Percentiles rank a stretch among this genome's conserved stretches.
These are phyloP conservation scores for Epizoanthus ramosus DNA, from an alignment of 92 coral and sea anemone species.

Conservation along the genomic window DNA sequence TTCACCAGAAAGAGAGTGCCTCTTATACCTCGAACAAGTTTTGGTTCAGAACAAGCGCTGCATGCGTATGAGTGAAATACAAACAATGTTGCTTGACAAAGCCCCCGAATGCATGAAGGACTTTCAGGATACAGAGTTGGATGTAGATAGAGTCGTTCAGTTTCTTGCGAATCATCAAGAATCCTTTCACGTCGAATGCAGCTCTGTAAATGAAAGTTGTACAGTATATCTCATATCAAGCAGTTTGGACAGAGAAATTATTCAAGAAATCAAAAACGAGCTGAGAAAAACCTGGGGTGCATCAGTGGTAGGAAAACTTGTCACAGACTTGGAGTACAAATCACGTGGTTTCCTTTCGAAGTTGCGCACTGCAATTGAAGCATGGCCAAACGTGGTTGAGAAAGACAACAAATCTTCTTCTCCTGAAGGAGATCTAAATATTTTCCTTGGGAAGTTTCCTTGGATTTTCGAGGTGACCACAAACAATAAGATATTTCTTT, in stretches of 20 bases:
- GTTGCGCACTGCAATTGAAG: conserved; percentile 8
- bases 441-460: conserved; percentile 21
- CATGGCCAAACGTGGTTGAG: conserved; percentile 12
- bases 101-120: conserved; percentile 7
- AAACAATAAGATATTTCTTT: neutral
- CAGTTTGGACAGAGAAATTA: conserved; percentile 12
- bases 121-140: neutral
- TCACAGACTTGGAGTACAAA: neutral
- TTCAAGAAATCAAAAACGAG: neutral
- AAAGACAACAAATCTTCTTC: neutral
- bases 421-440: neutral
- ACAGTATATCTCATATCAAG: neutral
- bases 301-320: neutral
- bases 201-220: no score
- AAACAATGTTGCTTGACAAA: neutral
- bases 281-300: conserved; percentile 34
- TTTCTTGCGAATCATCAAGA: conserved; percentile 6
- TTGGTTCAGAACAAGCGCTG: conserved; percentile 28
- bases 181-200: conserved; percentile 8
- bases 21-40: conserved; percentile 5
- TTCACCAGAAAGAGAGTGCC: neutral
- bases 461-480: conserved; percentile 39
- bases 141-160: neutral
- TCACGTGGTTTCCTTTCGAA: conserved; percentile 3
- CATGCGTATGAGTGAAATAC: neutral